Evolutionary conservation across 2,888 invertebrate species (phyloP), one percentile per base, ranked within the genome.

Genomic region (Punctoribates punctum): DNA sequence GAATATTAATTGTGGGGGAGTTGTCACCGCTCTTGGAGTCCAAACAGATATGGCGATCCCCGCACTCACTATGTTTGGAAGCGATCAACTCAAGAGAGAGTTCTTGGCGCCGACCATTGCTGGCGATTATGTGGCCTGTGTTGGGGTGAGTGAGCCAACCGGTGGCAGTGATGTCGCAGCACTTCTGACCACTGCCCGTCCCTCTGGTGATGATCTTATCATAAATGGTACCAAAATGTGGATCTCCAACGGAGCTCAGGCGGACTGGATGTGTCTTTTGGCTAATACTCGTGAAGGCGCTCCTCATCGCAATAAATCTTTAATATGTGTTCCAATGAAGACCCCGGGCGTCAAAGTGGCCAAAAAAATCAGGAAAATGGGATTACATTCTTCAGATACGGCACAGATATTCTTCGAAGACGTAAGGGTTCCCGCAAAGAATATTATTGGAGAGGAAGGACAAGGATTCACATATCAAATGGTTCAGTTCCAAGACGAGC

Each of bases 201-300:
- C 83, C 76, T 80, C 83, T 51, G 85, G 84, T 15, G 84, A 83
- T 77, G 85, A 86, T 79, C 80, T 83, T n/a, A 82, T 88, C 17
- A 87, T 88, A 57, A 87, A 87, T 80, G 88, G 87, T 0, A 83
- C 84, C 29, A 88, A 88, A 81, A 86, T 86, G 86, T 88, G 87
- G 87, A 88, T 85, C 62, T 87, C 87, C 4, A 87, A 86, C 80
- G 87, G 86, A 0, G 81, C 82, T 25, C 86, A 87, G 81, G 87
- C 87, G 0, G 87, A 88, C 81, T 88, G 87, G 87, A 86, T 87
- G 82, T 87, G 87, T 81, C 82, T 87, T 27, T 81, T 88, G 65
- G 86, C 85, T 25, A 87, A 87, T 81, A 88, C 87, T 0, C 82
- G 83, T 4, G 81, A 84, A 8, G 85, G 84, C 0, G 80, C 80